Base-by-base conservation (phyloP, 1,140 invertebrate genomes). In the Drosophila melanogaster region DNA sequence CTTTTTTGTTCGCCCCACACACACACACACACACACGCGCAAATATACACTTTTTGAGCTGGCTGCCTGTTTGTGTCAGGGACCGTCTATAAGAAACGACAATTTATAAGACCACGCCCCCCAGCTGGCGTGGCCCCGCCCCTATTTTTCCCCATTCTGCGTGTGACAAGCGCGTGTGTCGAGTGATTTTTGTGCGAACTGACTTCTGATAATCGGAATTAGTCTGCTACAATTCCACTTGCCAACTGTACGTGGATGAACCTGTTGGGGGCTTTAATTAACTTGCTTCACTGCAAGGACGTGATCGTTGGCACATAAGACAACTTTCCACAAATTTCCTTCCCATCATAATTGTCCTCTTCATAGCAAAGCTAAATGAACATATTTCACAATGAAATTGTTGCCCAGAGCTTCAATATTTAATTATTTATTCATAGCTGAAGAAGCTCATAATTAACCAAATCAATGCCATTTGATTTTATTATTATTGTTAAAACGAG, bases 131-230 rank as follows among this genome's bases (percentile, higher is more conserved):
- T 50, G 40, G 51, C 66, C 49, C 50, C 50, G 37, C 75, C 50
- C 12, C n/a, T 33, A 59, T 51, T 75, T 70, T 77, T 57, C 58
- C 79, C 62, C 47, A 44, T 49, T 69, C 71, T 84, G 80, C 66
- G 54, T 81, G 80, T 86, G 81, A 85, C 66, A 66, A 60, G 73
- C 69, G 75, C 81, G 59, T 74, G 78, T 81, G 73, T 76, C 69
- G 43, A 75, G 67, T 70, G 79, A 78, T 81, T 86, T 86, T 79
- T 78, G 67, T 87, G 74, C 74, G 78, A 64, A 56, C 47, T 71
- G 83, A 85, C 73, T 86, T 64, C 58, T 75, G 67, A 66, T 66
- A 71, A 76, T 78, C 37, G 24, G 19, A 53, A 53, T 60, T 62
- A 57, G 22, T 14, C 15, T 14, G 62, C 12, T 33, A 69, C 46